phyloP scores from a whole-genome alignment of 30 jellyfish, hydroid and myxozoan species.

The Cassiopea andromeda region DNA sequence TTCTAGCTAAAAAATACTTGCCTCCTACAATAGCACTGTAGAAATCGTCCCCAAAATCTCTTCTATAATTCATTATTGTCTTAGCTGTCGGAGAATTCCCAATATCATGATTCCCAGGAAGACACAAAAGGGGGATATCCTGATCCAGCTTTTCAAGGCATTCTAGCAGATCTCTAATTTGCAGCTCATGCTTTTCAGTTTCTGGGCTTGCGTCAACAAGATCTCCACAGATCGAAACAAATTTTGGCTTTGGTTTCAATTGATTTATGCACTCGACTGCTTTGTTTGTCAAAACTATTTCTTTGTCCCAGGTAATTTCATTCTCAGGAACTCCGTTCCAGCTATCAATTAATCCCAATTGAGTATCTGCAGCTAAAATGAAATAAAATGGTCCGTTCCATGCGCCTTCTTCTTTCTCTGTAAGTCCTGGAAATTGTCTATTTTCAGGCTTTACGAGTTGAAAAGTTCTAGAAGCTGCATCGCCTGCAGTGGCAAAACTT shows the following conservation, averaged over 20 bases:
- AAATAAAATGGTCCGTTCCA: constrained; percentile 76
- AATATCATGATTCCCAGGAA: constrained; percentile 96
- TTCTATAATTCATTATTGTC: constrained; percentile 52
- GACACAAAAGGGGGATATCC: constrained; percentile 79
- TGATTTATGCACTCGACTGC: constrained; percentile 74
- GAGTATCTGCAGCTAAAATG: constrained; percentile 95
- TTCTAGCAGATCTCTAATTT: constrained; percentile 66
- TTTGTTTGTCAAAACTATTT: constrained; percentile 74
- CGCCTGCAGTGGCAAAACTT: neutral
- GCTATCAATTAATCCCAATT: constrained; percentile 86
- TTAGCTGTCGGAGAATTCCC: constrained; percentile 88
- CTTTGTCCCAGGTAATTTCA: constrained; percentile 81
- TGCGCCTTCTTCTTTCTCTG: constrained; percentile 41
- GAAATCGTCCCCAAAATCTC: constrained; percentile 87
- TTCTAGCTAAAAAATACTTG: neutral
- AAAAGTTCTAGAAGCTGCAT: neutral
- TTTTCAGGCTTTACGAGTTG: constrained; percentile 9
- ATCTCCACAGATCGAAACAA: constrained; percentile 93
- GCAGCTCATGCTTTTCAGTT: constrained; percentile 62
- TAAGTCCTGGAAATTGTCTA: constrained; percentile 46
- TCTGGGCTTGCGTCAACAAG: constrained; percentile 93
- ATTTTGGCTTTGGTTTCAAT: constrained; percentile 83
- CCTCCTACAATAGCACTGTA: constrained; percentile 87
- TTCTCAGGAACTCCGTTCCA: constrained; percentile 86
- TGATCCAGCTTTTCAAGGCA: constrained; percentile 58